phyloP scores from a whole-genome alignment of 2,888 invertebrate species.

The Ormyrus rosae region DNA sequence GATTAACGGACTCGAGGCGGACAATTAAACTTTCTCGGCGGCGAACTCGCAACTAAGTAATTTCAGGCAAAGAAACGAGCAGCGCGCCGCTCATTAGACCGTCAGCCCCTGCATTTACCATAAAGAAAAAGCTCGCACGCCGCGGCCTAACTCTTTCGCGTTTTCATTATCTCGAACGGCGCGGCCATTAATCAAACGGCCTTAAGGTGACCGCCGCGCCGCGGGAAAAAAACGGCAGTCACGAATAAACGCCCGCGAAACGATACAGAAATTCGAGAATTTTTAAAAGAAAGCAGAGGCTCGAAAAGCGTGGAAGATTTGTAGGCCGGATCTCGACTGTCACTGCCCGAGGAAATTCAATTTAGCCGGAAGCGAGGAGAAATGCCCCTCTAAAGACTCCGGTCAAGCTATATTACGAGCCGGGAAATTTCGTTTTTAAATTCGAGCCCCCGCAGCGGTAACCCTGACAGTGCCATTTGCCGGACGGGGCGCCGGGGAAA shows the following conservation, averaged over 20 bases:
- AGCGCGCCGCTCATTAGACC: too few species aligned
- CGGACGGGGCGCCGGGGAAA: background rate
- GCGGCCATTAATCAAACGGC: constrained; percentile 19
- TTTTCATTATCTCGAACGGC: constrained; percentile 13
- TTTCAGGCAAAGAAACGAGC: too few species aligned
- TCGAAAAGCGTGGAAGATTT: constrained; percentile 21
- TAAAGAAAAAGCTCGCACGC: background rate
- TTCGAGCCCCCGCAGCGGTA: background rate
- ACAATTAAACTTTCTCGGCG: too few species aligned
- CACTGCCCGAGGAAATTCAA: constrained; percentile 36
- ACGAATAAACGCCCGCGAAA: background rate
- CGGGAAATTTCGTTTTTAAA: constrained; percentile 39
- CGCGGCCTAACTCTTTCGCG: background rate
- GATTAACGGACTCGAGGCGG: too few species aligned
- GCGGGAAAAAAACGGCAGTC: too few species aligned
- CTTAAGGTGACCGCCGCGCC: background rate
- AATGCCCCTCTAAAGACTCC: constrained; percentile 30
- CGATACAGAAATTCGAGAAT: too few species aligned
- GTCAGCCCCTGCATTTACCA: too few species aligned
- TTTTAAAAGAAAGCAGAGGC: background rate
- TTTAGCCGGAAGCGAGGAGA: constrained; percentile 42
- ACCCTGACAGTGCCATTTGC: background rate
- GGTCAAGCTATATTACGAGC: constrained; percentile 23
- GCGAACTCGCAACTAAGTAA: too few species aligned
- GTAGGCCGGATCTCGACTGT: constrained; percentile 10